Base-by-base conservation (phyloP, 2,113 vertebrate genomes). In the Pygoscelis antarcticus region DNA sequence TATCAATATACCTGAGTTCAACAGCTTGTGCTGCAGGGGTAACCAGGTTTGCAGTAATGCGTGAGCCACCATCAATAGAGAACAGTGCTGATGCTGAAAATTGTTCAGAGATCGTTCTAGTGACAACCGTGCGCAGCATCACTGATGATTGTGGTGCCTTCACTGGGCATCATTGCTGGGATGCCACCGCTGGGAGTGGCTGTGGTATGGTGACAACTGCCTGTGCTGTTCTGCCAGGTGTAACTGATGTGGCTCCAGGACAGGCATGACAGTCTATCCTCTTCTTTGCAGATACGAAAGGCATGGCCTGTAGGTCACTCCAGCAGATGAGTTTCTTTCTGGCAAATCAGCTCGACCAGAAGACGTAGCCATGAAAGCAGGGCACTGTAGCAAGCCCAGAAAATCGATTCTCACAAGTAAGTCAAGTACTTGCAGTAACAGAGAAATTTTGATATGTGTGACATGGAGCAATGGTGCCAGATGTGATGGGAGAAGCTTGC, bases 1-100 rank as follows among this genome's bases (percentile, higher is more conserved):
- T 49, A n/a, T 7, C 25, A 46, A 0, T 16, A 22, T 2, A 77
- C 4, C 6, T 0, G 0, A 75, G 57, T 69, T 58, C 32, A 60
- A 25, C 32, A 84, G 42, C 51, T 40, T 55, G 23, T 85, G 57
- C n/a, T 68, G 42, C 16, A 44, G 44, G 34, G 4, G 5, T 83
- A 55, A 11, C 36, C 32, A 46, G 17, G 44, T 38, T 26, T 65
- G 22, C 71, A 60, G 55, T 26, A 57, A 60, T 44, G 55, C 54
- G 49, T 44, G 40, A 72, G 44, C 34, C 49, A 61, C 44, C 44
- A 13, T 34, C 34, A 79, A 1, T 1, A 71, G 34, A 4, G 2
- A 77, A 18, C 38, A 49, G 55, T 68, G 61, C 22, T 64, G 30
- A 29, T 68, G 40, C 52, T 86, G 62, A 61, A 65, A 88, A 25